Conservation (phyloP, 2,888 invertebrate genomes). For the Ernsta delagoae region DNA sequence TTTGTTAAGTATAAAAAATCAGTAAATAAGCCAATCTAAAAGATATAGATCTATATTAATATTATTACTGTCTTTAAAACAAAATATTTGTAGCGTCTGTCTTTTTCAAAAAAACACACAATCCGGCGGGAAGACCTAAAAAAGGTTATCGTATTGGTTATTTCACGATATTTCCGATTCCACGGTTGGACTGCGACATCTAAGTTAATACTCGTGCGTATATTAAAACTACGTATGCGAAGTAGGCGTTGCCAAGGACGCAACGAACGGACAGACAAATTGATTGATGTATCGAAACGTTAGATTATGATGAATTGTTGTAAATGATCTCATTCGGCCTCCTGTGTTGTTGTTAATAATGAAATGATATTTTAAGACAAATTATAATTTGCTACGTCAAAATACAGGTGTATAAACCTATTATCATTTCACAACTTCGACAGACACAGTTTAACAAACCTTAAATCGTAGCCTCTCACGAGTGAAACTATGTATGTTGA, state of each 20-base stretch:
- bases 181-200: not conserved
- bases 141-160: too few relatives aligned
- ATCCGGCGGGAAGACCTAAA: too few relatives aligned
- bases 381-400: not conserved
- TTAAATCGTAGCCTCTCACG: too few relatives aligned
- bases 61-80: too few relatives aligned
- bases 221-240: not conserved
- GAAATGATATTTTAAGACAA: constrained; percentile 7
- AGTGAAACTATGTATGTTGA: too few relatives aligned
- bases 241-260: constrained; percentile 24
- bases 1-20: too few relatives aligned
- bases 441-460: too few relatives aligned
- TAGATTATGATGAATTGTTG: constrained; percentile 60
- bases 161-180: not conserved
- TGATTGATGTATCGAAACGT: constrained; percentile 76
- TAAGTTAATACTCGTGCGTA: not conserved
- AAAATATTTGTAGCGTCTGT: too few relatives aligned
- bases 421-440: not conserved
- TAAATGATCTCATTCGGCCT: constrained; percentile 78
- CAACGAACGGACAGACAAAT: constrained; percentile 54
- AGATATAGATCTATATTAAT: too few relatives aligned
- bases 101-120: too few relatives aligned
- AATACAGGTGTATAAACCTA: not conserved
- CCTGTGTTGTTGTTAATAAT: constrained; percentile 27
- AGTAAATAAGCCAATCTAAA: too few relatives aligned